Percentiles rank a stretch among this genome's conserved stretches.
Conservation (phyloP, 2,888 invertebrate genomes). For the Nemapogon koenigi region DNA sequence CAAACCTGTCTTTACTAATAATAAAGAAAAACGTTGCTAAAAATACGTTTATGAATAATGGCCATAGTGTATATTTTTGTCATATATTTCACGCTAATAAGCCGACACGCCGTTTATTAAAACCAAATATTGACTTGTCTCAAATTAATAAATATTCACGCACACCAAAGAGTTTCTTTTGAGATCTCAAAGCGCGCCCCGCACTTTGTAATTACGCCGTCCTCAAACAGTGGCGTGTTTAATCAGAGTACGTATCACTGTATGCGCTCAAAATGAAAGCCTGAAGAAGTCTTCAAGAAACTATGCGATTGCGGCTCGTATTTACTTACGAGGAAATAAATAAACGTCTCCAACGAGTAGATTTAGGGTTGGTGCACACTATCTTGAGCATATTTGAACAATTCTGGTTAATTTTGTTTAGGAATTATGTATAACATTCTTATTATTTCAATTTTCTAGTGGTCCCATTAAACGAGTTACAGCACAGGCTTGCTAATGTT, state of each 20-base stretch:
- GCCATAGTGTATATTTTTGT: too few relatives aligned
- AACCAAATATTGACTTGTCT: slow-evolving; percentile 47
- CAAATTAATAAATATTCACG: slow-evolving; percentile 50
- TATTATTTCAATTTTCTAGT: too few relatives aligned
- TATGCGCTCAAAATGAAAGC: slow-evolving; percentile 48
- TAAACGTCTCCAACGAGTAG: slow-evolving; percentile 26
- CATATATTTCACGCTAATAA: slow-evolving; percentile 24
- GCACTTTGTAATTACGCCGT: slow-evolving; percentile 10
- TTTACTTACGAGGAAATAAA: slow-evolving; percentile 37
- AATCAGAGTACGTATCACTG: slow-evolving; percentile 50
- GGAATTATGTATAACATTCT: too few relatives aligned
- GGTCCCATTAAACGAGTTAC: too few relatives aligned
- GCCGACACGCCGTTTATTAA: slow-evolving; percentile 42
- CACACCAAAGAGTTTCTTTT: slow-evolving; percentile 39
- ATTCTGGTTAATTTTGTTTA: too few relatives aligned
- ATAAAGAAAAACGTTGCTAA: too few relatives aligned
- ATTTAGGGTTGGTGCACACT: too few relatives aligned
- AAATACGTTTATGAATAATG: too few relatives aligned
- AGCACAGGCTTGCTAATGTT: too few relatives aligned
- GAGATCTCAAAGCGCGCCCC: slow-evolving; percentile 19
- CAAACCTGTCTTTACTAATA: too few relatives aligned
- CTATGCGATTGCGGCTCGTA: slow-evolving; percentile 34
- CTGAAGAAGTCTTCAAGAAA: slow-evolving; percentile 53
- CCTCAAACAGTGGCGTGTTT: slow-evolving; percentile 30
- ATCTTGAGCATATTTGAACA: too few relatives aligned